A percentile compares a stretch with the other conserved stretches of the same genome.
Conservation (phyloP, 2,888 invertebrate species). For the Chrysopilus asiliformis region DNA sequence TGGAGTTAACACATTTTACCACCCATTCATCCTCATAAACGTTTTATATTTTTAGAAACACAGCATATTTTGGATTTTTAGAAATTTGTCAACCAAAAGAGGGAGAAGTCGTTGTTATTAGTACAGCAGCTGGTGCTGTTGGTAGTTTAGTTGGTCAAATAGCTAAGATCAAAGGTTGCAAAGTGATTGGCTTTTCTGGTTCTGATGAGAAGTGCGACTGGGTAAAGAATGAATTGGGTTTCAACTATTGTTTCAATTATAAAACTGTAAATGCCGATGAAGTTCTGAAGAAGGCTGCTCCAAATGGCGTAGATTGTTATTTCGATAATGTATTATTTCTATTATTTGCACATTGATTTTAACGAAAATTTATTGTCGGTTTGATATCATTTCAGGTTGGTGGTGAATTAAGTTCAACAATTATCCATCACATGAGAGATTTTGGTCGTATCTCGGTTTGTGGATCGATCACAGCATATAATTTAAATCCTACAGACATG, state of each 20-base stretch:
- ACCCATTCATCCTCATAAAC: too few relatives aligned
- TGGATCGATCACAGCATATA: conserved; percentile 51
- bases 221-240: conserved; percentile 48
- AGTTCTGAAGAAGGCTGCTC: conserved; percentile 46
- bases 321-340: conserved; percentile 72
- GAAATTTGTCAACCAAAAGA: conserved; percentile 56
- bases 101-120: conserved; percentile 59
- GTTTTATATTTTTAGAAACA: conserved; percentile 41
- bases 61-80: conserved; percentile 60
- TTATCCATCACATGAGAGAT: conserved; percentile 47
- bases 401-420: conserved; percentile 45
- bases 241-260: conserved; percentile 59
- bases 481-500: conserved; percentile 30
- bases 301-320: conserved; percentile 60
- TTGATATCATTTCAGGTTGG: conserved; percentile 37
- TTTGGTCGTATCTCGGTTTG: conserved; percentile 50
- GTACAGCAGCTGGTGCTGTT: conserved; percentile 65
- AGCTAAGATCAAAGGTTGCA: conserved; percentile 56
- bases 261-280: conserved; percentile 44
- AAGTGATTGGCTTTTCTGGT: conserved; percentile 58
- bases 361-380: background rate
- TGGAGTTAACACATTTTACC: too few relatives aligned
- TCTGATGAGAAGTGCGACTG: conserved; percentile 56
- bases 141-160: conserved; percentile 68
- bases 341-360: conserved; percentile 1